Evolutionary conservation across 2,113 vertebrate genomes (phyloP).

Genomic region (Pygathrix nemaeus): DNA sequence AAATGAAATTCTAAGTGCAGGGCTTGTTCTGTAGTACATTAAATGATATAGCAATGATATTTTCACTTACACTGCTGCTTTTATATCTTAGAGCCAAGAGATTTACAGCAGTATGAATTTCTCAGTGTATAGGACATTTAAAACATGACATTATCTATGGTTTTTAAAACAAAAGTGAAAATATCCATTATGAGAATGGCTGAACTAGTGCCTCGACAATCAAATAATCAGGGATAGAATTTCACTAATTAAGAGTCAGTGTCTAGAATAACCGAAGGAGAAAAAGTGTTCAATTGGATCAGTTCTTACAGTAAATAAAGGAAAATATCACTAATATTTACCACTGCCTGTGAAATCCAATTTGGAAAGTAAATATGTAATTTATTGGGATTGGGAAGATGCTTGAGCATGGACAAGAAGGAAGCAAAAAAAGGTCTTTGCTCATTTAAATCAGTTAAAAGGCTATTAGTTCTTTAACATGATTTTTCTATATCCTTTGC

Average conservation of each 20-base stretch:
- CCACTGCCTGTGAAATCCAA: background rate
- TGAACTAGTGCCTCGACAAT: background rate
- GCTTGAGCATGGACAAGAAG: background rate
- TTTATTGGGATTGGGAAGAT: background rate
- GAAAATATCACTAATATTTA: background rate
- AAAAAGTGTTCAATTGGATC: background rate
- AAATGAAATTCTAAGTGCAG: conserved; percentile 20
- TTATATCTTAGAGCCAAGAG: conserved; percentile 7
- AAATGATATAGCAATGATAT: background rate
- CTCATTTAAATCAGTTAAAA: background rate
- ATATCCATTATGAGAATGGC: background rate
- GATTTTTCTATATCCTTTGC: background rate
- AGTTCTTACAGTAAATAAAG: conserved; percentile 23
- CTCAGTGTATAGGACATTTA: background rate
- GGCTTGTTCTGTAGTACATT: background rate
- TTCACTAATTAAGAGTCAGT: conserved; percentile 20
- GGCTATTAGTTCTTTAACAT: background rate
- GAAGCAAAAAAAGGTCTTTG: background rate
- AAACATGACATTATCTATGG: background rate
- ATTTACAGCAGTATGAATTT: background rate
- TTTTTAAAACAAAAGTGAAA: conserved; percentile 51
- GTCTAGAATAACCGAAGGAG: conserved; percentile 20
- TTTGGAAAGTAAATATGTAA: conserved; percentile 43
- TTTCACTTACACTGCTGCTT: background rate
- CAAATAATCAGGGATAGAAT: background rate